Evolutionary conservation across 2,113 vertebrate genomes (phyloP), one percentile per base, ranked within the genome.

Genomic region (Paralichthys olivaceus): DNA sequence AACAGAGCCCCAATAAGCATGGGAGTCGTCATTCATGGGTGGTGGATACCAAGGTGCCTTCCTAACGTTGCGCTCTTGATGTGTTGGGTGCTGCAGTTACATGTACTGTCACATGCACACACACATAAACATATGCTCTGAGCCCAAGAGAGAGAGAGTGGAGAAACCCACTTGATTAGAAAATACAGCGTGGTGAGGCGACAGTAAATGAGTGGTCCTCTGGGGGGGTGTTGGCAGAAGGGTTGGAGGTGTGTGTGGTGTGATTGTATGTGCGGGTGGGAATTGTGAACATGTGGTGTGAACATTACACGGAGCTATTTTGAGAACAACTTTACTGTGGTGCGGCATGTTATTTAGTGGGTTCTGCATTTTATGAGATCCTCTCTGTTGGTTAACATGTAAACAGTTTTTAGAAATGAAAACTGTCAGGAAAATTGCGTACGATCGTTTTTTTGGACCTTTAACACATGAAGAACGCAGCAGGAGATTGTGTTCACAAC

Each of bases 1-100:
- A 93, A 91, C 90, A 90, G 85, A 91, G 65, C 77, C 85, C 82
- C 79, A 72, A 65, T 86, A 84, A 86, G 86, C 84, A 57, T 4
- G 5, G 71, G 8, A 83, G 72, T 70, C 73, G 64, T 90, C 85
- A 82, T 83, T 89, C 84, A 77, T 59, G 54, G 73, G 77, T 80
- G 53, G 62, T 51, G 79, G 85, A 43, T 80, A 59, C 70, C 5
- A 13, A 88, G 89, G 77, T 84, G 65, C 61, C 61, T 84, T 68
- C 75, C n/a, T 53, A 63, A 67, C 65, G 75, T 40, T 56, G 68
- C 45, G 32, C 19, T 65, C 15, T 51, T 47, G 68, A 70, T 68
- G 54, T 4, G 17, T 45, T 47, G 69, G 20, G 56, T 37, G 64
- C n/a, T 4, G 29, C 49, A 59, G 43, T 40, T 70, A 74, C 22